These are phyloP conservation scores for Heliconius hermathena DNA, from an alignment of 1,140 invertebrate genomes.

Conservation along the genomic window DNA sequence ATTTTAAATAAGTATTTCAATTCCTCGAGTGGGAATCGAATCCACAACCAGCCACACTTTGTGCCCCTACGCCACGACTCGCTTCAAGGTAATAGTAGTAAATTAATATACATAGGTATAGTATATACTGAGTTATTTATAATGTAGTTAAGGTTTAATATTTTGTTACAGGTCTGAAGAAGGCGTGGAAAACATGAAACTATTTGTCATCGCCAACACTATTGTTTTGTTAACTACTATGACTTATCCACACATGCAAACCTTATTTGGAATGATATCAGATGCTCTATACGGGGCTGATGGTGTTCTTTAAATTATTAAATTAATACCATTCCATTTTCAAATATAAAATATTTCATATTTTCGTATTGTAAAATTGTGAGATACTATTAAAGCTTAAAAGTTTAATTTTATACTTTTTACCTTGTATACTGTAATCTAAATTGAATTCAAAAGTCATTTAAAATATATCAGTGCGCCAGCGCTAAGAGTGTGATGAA, in stretches of 20 bases:
- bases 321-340: not conserved
- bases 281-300: conserved; percentile 65
- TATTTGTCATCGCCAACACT: conserved; percentile 74
- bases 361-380: not conserved
- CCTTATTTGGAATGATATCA: conserved; percentile 56
- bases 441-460: conserved; percentile 13
- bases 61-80: too few relatives aligned
- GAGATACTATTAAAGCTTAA: not conserved
- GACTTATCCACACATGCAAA: conserved; percentile 65
- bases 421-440: not conserved
- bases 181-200: conserved; percentile 73
- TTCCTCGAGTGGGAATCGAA: too few relatives aligned
- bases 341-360: not conserved
- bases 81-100: not conserved
- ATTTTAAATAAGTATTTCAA: too few relatives aligned
- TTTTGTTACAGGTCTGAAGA: conserved; percentile 66
- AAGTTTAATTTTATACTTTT: not conserved
- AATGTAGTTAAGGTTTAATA: not conserved
- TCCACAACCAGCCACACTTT: too few relatives aligned
- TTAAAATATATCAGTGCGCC: conserved; percentile 7
- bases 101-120: not conserved
- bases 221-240: conserved; percentile 68
- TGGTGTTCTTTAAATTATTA: conserved; percentile 21
- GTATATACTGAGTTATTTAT: not conserved
- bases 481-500: conserved; percentile 7